Evolutionary conservation across 2,797 vertebrate genomes (phyloP), one percentile per base, ranked within the genome.

Genomic region (Hirundo rustica): DNA sequence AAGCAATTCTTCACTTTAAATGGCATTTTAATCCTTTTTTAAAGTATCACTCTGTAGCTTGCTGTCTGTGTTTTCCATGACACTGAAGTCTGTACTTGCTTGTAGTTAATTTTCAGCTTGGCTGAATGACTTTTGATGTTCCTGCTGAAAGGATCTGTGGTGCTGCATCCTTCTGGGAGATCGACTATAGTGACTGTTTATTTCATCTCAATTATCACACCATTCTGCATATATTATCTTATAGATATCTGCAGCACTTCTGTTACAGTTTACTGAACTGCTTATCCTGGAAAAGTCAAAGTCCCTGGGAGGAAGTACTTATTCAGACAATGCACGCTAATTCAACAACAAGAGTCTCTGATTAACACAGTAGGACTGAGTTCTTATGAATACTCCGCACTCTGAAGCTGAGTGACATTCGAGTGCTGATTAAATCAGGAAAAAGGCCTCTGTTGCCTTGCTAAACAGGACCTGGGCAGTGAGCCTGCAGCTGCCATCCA

Each of bases 331-430:
- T 89, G 72, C 71, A 83, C 84, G 70, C 74, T 96, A 97, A 96
- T 97, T 95, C 82, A 89, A 78, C 65, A 95, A 72, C 8, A 44
- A 79, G 92, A 94, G 44, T 78, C 75, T 93, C 92, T 96, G 96
- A 97, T 97, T 97, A 97, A 89, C 90, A 87, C 92, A 94, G 93
- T 51, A 77, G 83, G 89, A 44, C 27, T 10, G 66, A 86, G 73
- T 80, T 96, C 73, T 96, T 95, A 83, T 82, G 92, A 95, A 90
- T 91, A 86, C 73, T 95, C 87, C 89, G 95, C 75, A 66, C 89
- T 96, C 74, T 67, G 87, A 96, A 96, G 91, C 38, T 2, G 65
- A 85, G 70, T 94, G 83, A 92, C 78, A 71, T 88, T 92, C 7
- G 47, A 68, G n/a, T 80, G 79, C 93, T 91, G 88, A 96, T 89